Evolutionary conservation across 1,140 invertebrate genomes (phyloP).

Genomic region (Heterodera schachtii): DNA sequence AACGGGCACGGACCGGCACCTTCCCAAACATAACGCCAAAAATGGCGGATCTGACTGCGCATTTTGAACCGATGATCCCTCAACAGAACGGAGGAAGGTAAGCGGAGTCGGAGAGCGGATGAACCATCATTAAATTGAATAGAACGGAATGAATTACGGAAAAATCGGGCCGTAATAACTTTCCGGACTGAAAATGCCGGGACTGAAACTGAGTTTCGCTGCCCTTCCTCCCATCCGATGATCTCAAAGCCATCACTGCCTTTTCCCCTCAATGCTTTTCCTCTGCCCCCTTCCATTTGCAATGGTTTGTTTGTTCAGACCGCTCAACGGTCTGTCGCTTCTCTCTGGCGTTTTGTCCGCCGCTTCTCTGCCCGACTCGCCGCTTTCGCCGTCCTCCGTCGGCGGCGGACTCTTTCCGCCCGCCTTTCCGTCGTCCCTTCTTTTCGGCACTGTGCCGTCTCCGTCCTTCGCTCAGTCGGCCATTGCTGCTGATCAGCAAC

Average conservation of each 20-base stretch:
- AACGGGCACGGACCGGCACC: slow-evolving; percentile 2
- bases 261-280: background rate
- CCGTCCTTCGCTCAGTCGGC: background rate
- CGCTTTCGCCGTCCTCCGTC: background rate
- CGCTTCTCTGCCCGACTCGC: slow-evolving; percentile 8
- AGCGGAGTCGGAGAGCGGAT: background rate
- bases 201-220: no score
- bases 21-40: background rate
- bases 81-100: slow-evolving; percentile 10
- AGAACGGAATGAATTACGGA: no score
- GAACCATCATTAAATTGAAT: no score
- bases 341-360: background rate
- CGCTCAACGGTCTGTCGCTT: background rate
- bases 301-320: background rate
- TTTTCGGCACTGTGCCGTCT: background rate
- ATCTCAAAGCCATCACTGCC: background rate
- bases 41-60: background rate
- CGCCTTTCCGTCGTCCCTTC: background rate
- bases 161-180: no score
- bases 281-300: no score
- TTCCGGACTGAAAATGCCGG: no score
- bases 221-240: no score
- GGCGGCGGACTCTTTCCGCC: slow-evolving; percentile 10
- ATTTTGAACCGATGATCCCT: background rate
- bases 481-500: background rate